A percentile compares a stretch with the other conserved stretches of the same genome.
phyloP scores from a whole-genome alignment of 1,140 invertebrate genomes.

The Phortica variegata region DNA sequence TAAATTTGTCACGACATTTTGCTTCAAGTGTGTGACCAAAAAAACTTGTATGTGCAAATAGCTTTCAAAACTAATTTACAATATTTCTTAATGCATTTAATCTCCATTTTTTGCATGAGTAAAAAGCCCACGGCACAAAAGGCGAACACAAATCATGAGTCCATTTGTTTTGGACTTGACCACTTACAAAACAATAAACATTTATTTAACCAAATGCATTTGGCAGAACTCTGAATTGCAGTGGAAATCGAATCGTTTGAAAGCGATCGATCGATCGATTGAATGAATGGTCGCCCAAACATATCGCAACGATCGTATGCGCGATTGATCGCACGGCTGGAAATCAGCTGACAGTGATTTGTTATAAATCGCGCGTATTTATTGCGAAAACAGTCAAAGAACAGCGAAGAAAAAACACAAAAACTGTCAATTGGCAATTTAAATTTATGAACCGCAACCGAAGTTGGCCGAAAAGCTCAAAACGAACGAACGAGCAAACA shows the following conservation, averaged over 20 bases:
- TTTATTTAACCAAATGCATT: slow-evolving; percentile 36
- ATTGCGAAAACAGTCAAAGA: slow-evolving; percentile 18
- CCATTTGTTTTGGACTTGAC: slow-evolving; percentile 25
- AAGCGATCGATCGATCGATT: too few relatives aligned
- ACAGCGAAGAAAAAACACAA: slow-evolving; percentile 10
- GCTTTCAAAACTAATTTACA: background rate
- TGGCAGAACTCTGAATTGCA: background rate
- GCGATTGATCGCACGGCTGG: background rate
- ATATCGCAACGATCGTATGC: too few relatives aligned
- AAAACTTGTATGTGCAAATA: too few relatives aligned
- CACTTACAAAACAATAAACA: slow-evolving; percentile 54
- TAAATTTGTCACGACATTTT: too few relatives aligned
- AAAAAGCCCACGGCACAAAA: slow-evolving; percentile 16
- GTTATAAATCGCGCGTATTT: slow-evolving; percentile 26
- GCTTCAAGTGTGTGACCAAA: too few relatives aligned
- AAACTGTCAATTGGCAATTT: slow-evolving; percentile 35
- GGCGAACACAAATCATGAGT: slow-evolving; percentile 39
- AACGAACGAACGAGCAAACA: slow-evolving; percentile 2
- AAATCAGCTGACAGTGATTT: slow-evolving; percentile 43
- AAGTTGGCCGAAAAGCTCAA: slow-evolving; percentile 11
- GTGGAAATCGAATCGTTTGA: too few relatives aligned
- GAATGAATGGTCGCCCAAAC: too few relatives aligned
- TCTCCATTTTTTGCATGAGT: background rate
- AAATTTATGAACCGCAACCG: slow-evolving; percentile 39
- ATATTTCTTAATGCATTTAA: background rate